These are phyloP conservation scores for Clarias magur DNA, from an alignment of 2,113 vertebrate genomes.

Conservation along the genomic window DNA sequence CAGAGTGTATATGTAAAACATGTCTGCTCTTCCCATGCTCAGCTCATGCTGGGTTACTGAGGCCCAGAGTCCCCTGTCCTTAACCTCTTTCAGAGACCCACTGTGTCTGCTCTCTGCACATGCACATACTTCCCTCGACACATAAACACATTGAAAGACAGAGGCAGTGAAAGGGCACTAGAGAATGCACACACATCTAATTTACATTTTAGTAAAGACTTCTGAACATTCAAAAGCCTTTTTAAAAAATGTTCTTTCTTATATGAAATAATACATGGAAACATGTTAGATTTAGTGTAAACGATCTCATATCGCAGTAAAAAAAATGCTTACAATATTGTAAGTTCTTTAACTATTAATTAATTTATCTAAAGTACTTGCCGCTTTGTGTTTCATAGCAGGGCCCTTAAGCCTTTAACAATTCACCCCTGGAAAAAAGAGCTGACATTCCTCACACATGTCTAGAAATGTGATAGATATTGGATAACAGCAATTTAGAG, in stretches of 20 bases:
- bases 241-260: background rate
- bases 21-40: conserved; percentile 58
- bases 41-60: conserved; percentile 69
- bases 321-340: background rate
- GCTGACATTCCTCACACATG: conserved; percentile 59
- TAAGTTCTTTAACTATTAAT: background rate
- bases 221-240: background rate
- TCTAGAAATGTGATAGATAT: conserved; percentile 50
- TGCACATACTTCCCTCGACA: conserved; percentile 36
- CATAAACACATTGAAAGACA: conserved; percentile 20
- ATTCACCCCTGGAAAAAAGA: conserved; percentile 61
- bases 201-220: background rate
- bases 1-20: conserved; percentile 33
- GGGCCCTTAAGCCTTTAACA: conserved; percentile 49
- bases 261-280: background rate
- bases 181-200: conserved; percentile 4
- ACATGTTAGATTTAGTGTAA: background rate
- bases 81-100: conserved; percentile 59
- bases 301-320: background rate
- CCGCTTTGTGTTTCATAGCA: conserved; percentile 57
- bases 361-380: conserved; percentile 33
- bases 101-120: conserved; percentile 56
- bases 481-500: conserved; percentile 49
- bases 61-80: conserved; percentile 64
- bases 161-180: conserved; percentile 10